Percentiles rank a stretch among this genome's conserved stretches.
These are phyloP conservation scores for Prionchulus punctatus DNA, from an alignment of 2,888 invertebrate species.

Conservation along the genomic window DNA sequence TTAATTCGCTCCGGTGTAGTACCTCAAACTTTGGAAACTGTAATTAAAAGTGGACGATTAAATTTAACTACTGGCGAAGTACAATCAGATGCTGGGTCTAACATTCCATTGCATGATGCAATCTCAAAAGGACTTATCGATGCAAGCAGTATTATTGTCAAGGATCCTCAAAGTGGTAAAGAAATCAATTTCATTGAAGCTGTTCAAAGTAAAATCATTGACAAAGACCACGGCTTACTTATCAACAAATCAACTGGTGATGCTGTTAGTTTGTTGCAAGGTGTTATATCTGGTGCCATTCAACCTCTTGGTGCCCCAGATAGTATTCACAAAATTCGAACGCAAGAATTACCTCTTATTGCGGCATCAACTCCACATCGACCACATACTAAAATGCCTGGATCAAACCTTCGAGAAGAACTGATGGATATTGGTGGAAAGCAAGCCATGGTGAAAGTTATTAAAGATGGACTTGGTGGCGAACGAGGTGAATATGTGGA, in stretches of 20 bases:
- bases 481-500: conserved; percentile 32
- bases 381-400: not conserved
- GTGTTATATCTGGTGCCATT: conserved; percentile 19
- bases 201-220: conserved; percentile 18
- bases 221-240: conserved; percentile 28
- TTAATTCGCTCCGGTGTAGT: conserved; percentile 29
- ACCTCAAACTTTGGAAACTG: conserved; percentile 21
- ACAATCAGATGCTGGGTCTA: conserved; percentile 60
- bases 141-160: conserved; percentile 34
- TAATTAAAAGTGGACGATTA: conserved; percentile 15
- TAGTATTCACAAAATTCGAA: not conserved
- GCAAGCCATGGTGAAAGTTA: conserved; percentile 30
- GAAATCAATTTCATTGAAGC: conserved; percentile 29
- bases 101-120: conserved; percentile 62
- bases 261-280: conserved; percentile 19
- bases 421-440: conserved; percentile 31
- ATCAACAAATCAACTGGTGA: conserved; percentile 33
- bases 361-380: not conserved
- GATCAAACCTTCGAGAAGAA: conserved; percentile 15
- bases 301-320: not conserved
- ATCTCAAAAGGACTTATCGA: conserved; percentile 63
- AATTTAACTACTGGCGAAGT: conserved; percentile 51
- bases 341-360: not conserved
- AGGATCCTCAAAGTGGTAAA: conserved; percentile 20
- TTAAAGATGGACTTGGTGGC: conserved; percentile 25